Evolutionary conservation across 2,797 vertebrate species (phyloP).

Genomic region (Spheniscus humboldti): DNA sequence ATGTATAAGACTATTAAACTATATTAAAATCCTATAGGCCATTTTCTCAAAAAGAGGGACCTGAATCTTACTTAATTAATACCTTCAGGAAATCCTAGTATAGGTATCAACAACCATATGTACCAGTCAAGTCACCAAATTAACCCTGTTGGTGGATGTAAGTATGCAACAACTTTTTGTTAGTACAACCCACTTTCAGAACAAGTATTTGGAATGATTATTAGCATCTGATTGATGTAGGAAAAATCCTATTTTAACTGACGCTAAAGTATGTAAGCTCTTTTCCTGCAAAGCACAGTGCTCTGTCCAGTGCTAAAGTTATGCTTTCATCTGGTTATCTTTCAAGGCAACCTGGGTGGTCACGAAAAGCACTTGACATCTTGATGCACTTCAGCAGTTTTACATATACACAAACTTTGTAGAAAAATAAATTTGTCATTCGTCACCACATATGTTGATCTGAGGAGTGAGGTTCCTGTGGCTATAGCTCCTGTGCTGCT

Average conservation of each 20-base stretch:
- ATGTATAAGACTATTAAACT: neutral
- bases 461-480: conserved; percentile 78
- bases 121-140: neutral
- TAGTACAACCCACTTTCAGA: conserved; percentile 38
- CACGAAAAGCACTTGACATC: conserved; percentile 99
- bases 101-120: neutral
- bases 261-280: conserved; percentile 9
- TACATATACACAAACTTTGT: conserved; percentile 99
- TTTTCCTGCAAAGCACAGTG: conserved; percentile 53
- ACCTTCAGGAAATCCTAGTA: neutral
- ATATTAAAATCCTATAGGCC: neutral
- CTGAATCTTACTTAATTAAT: neutral
- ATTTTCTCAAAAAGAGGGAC: neutral
- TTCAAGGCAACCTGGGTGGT: conserved; percentile 99
- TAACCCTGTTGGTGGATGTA: neutral
- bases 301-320: conserved; percentile 80
- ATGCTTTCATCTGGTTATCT: conserved; percentile 99
- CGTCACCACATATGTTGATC: conserved; percentile 98
- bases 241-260: conserved; percentile 36
- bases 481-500: conserved; percentile 75
- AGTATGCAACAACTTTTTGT: conserved; percentile 6
- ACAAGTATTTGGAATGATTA: conserved; percentile 52
- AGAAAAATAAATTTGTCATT: conserved; percentile 99
- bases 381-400: conserved; percentile 99
- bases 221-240: conserved; percentile 62